A percentile compares a stretch with the other conserved stretches of the same genome.
These are phyloP conservation scores for Ailuropoda melanoleuca DNA, from an alignment of 2,113 vertebrate species.

Conservation along the genomic window DNA sequence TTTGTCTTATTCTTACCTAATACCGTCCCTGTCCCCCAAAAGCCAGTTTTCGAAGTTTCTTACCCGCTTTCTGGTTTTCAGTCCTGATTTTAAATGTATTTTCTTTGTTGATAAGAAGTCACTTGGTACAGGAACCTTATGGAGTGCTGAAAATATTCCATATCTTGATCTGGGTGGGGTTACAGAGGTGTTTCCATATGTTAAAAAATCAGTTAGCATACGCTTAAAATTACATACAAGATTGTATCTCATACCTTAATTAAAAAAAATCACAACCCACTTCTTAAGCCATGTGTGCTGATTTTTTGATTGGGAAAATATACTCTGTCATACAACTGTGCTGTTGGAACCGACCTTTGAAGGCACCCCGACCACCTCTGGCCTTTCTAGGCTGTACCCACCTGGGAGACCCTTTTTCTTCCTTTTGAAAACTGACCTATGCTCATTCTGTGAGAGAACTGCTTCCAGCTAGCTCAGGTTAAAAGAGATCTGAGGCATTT, in stretches of 20 bases:
- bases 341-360: background rate
- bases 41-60: background rate
- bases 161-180: constrained; percentile 21
- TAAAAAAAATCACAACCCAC: background rate
- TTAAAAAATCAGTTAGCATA: background rate
- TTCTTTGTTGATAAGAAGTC: constrained; percentile 13
- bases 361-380: background rate
- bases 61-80: constrained; percentile 31
- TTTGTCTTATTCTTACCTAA: background rate
- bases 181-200: background rate
- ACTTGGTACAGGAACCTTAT: background rate
- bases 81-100: background rate
- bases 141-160: background rate
- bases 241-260: background rate
- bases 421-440: background rate
- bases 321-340: background rate
- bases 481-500: constrained; percentile 1
- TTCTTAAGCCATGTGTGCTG: background rate
- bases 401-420: background rate
- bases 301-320: constrained; percentile 24
- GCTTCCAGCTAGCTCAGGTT: background rate
- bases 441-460: background rate
- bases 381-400: background rate
- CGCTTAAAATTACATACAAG: background rate
- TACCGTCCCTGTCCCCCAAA: background rate